A percentile compares a stretch with the other conserved stretches of the same genome.
These are phyloP conservation scores for Tribolium castaneum DNA, from an alignment of 1,140 invertebrate genomes.

Conservation along the genomic window DNA sequence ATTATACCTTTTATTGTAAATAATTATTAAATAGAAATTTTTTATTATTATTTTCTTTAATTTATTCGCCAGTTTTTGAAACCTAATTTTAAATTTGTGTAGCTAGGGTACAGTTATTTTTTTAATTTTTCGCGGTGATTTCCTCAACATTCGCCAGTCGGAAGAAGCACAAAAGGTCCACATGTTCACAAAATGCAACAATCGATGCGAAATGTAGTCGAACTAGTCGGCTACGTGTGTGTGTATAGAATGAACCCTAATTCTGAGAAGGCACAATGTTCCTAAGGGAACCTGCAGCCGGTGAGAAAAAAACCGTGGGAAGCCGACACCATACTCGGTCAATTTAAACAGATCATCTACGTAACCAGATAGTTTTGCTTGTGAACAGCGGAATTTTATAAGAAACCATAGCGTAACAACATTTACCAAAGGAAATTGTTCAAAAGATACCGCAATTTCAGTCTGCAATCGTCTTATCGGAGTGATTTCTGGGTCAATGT, in stretches of 20 bases:
- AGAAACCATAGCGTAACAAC: not conserved
- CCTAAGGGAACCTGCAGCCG: constrained; percentile 53
- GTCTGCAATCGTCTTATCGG: not conserved
- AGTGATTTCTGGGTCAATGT: not conserved
- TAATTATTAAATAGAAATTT: too few relatives aligned
- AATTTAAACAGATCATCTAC: constrained; percentile 22
- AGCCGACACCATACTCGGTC: constrained; percentile 9
- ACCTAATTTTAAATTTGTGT: too few relatives aligned
- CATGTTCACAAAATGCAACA: constrained; percentile 3
- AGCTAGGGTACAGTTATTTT: too few relatives aligned
- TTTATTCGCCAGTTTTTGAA: too few relatives aligned
- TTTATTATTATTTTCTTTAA: too few relatives aligned
- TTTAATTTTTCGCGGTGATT: too few relatives aligned
- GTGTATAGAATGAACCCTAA: constrained; percentile 41
- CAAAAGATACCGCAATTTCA: not conserved
- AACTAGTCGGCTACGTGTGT: constrained; percentile 32
- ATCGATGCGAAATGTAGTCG: constrained; percentile 42
- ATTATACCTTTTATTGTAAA: too few relatives aligned
- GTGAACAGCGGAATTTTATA: not conserved
- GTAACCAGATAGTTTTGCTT: constrained; percentile 1
- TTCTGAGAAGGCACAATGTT: constrained; percentile 44
- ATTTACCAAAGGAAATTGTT: not conserved
- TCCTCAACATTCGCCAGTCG: not conserved
- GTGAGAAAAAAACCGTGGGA: constrained; percentile 45
- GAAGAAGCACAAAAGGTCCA: not conserved